Evolutionary conservation across 2,113 vertebrate genomes (phyloP), one percentile per base, ranked within the genome.

Genomic region (Protobothrops mucrosquamatus): DNA sequence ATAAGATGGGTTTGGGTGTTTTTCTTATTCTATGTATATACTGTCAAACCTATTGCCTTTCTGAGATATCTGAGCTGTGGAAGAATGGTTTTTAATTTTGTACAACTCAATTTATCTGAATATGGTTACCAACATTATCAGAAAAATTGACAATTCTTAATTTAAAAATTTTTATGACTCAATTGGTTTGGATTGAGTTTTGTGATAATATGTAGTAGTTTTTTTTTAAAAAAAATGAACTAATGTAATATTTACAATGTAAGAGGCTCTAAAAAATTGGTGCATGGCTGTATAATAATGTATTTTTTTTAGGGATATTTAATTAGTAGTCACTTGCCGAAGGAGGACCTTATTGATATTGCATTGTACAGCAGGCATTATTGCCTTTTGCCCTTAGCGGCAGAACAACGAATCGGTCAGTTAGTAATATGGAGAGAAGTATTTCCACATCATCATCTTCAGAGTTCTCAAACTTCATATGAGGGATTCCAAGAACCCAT

Each of bases 381-480:
- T 93, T 98, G 98, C 88, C 98, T 99, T 85, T 97, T 99, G 94
- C 97, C 98, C 0, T 97, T 99, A 97, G 98, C 98, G 29, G 98
- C 98, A 0, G 98, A 98, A 93, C 98, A 98, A 95, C 98, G 98
- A 5, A 97, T 99, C 52, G 98, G 98, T 43, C 99, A 99, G 96
- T 95, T 99, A 93, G 98, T 99, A 94, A 97, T 99, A 93, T 99
- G 99, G 99, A 96, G 98, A 94, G 99, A 99, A 95, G 98, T 99
- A 43, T 99, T 99, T 94, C 99, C 98, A 1, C 97, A 93, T 5
- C 93, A 97, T 57, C 97, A 97, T 24, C 94, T 97, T 18, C 96
- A 98, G 86, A 94, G 94, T 0, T 26, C 85, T 22, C 12, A 96
- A 51, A 92, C 88, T 48, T n/a, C 95, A 4, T 14, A 12, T 89